Evolutionary conservation across 2,888 invertebrate species (phyloP), one percentile per base, ranked within the genome.

Genomic region (Synanthedon myopaeformis): DNA sequence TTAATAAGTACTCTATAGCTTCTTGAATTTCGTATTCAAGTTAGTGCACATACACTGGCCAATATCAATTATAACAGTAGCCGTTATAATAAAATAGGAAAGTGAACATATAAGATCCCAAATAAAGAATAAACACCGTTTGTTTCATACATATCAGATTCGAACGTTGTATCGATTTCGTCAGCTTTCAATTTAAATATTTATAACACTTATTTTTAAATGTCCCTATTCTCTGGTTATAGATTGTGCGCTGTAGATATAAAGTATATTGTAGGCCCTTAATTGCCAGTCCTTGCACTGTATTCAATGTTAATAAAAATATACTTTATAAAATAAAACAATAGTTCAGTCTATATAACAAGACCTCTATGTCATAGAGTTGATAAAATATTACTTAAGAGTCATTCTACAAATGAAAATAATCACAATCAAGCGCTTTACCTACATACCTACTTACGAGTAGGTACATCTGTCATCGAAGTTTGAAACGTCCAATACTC

Each of bases 61-160:
- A 77, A 74, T 76, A 74, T 76, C 76, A 72, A 71, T 63, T 70
- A 68, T 63, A 72, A 14, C 59, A 60, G 66, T 65, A 63, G 76
- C 86, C 83, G 85, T 85, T 85, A 84, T 70, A 65, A 13, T 70
- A 65, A 19, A 76, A 75, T 70, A 76, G 71, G 69, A 68, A 69
- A 72, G 64, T 68, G 65, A 65, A 62, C 64, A 63, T 61, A 62
- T 67, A 61, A 59, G 60, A 56, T 72, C 72, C 66, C 74, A 65
- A 71, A 55, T 54, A 61, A 53, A 62, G 23, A 61, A 61, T 28
- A 11, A 49, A 51, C 59, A 76, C 82, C 79, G 79, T 79, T 35
- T 80, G 70, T 58, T 67, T 62, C 61, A 60, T 57, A n/a, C 54
- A 51, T 56, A 55, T 52, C 53, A 52, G 50, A 42, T 51, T 41